Evolutionary conservation across 2,888 invertebrate species (phyloP), one percentile per base, ranked within the genome.

Genomic region (Chrysotoxum bicinctum): DNA sequence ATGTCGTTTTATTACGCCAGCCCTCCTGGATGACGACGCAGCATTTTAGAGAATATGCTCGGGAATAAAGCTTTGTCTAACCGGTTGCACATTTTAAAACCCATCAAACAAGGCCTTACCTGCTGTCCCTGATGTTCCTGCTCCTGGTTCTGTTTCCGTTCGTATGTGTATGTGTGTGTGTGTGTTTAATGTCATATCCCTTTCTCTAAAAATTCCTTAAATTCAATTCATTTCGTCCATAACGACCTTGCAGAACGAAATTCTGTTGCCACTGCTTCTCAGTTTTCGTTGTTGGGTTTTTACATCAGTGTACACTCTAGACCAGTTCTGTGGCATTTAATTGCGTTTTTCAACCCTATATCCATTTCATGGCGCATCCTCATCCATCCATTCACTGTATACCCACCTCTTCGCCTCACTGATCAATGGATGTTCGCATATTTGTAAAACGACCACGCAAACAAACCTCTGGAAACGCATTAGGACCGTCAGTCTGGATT

Each of bases 401-500:
- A 26, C 21, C 52, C 16, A 12, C 43, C 26, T 50, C 43, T 16
- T 23, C 54, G 30, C 26, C 37, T n/a, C 60, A 62, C 62, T 62
- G 66, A 69, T 81, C 81, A 81, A 76, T 76, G 72, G 64, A 73
- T 85, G 85, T 85, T 85, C 76, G 85, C 85, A 85, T 85, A 81
- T 81, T 85, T 85, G 85, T 85, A 81, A 81, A 81, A 76, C 76
- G 76, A 76, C 85, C 85, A 81, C 85, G 81, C 72, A 85, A 85
- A 85, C 85, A 85, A 85, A 85, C 85, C 85, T 85, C 85, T 81
- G 81, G 76, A 85, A 81, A 81, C 76, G 76, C 85, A 85, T 85
- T 85, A 85, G 81, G 72, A 76, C 81, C 85, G 68, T 81, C 81
- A 81, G 76, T 64, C 56, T 40, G 81, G 81, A 85, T 85, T 85